Evolutionary conservation across 2,797 vertebrate genomes (phyloP).

Genomic region (Xerus rutilus): DNA sequence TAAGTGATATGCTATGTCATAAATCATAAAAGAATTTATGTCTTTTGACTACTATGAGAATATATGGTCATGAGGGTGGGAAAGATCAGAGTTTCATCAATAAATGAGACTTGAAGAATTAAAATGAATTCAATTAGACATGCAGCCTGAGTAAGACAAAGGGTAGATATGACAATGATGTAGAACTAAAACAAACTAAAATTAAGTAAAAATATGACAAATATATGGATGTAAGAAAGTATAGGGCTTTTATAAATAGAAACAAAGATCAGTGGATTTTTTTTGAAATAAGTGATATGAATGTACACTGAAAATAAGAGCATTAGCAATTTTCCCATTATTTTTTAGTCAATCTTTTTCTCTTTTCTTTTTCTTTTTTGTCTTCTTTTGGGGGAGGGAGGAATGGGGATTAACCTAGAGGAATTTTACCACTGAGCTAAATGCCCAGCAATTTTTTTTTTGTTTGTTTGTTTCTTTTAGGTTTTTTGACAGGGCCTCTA

Average conservation of each 20-base stretch:
- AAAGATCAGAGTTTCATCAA: constrained; percentile 23
- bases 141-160: background rate
- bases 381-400: no score
- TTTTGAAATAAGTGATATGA: background rate
- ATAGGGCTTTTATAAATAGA: background rate
- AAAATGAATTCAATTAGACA: constrained; percentile 8
- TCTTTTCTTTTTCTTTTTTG: no score
- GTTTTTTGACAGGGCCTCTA: no score
- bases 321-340: background rate
- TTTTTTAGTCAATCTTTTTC: no score
- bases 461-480: no score
- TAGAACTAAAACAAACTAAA: background rate
- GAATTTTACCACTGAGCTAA: no score
- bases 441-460: no score
- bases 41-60: constrained; percentile 41
- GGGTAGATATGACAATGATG: background rate
- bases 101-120: background rate
- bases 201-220: background rate
- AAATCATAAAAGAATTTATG: background rate
- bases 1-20: constrained; percentile 26
- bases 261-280: background rate
- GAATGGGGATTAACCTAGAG: no score
- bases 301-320: background rate
- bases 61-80: background rate
- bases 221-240: background rate